These are phyloP conservation scores for Enteromius radiatus DNA, from an alignment of 2,797 vertebrate species.

Conservation along the genomic window DNA sequence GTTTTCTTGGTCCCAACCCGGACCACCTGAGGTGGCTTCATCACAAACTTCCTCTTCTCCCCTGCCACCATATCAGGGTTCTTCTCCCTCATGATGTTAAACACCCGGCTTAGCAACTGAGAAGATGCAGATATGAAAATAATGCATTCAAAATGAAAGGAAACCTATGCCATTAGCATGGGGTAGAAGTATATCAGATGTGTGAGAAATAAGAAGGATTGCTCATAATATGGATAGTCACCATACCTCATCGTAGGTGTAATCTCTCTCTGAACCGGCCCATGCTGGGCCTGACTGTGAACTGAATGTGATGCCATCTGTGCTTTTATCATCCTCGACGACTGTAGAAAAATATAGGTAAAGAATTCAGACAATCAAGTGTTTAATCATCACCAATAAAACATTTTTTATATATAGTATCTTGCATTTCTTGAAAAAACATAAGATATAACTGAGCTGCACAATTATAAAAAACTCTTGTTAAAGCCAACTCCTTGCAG, in stretches of 20 bases:
- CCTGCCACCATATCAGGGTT: constrained; percentile 99
- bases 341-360: constrained; percentile 26
- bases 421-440: not conserved
- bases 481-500: not conserved
- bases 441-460: not conserved
- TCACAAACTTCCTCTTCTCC: constrained; percentile 97
- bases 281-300: constrained; percentile 84
- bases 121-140: not conserved
- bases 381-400: not conserved
- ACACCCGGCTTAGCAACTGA: constrained; percentile 57
- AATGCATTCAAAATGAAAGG: constrained; percentile 64
- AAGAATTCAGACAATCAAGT: constrained; percentile 27
- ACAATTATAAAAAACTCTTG: too few relatives aligned
- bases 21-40: constrained; percentile 96
- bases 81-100: constrained; percentile 94
- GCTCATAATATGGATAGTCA: not conserved
- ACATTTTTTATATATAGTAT: not conserved
- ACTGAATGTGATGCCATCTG: constrained; percentile 87
- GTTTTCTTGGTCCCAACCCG: constrained; percentile 99
- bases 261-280: constrained; percentile 89
- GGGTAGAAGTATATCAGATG: not conserved
- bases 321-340: constrained; percentile 79
- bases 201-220: not conserved
- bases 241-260: constrained; percentile 88
- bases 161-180: not conserved